A percentile compares a stretch with the other conserved stretches of the same genome.
phyloP scores from a whole-genome alignment of 2,797 vertebrate species.

The Malurus splendens region DNA sequence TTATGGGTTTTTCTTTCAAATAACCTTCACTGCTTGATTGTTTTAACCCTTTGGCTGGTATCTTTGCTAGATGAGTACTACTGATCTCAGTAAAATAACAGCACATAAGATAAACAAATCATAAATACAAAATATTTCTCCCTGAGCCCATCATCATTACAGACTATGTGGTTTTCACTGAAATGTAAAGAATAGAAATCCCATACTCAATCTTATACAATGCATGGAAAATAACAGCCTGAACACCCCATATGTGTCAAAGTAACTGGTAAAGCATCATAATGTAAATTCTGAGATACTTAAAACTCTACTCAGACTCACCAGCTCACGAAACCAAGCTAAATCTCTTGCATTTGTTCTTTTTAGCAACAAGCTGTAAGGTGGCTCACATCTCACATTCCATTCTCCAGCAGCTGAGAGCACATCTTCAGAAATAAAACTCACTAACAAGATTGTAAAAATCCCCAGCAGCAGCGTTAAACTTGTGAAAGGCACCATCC shows the following conservation, averaged over 20 bases:
- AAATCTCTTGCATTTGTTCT: not conserved
- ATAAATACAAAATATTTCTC: not conserved
- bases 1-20: not conserved
- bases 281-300: not conserved
- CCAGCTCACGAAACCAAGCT: not conserved
- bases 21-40: not conserved
- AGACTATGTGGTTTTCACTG: not conserved
- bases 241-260: not conserved
- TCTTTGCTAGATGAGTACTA: not conserved
- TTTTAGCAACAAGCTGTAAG: not conserved
- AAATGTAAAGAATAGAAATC: not conserved
- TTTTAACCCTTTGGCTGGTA: not conserved
- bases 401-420: not conserved
- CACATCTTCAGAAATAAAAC: constrained; percentile 27
- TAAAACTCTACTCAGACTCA: not conserved
- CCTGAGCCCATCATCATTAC: not conserved
- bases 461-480: not conserved
- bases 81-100: not conserved
- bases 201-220: not conserved
- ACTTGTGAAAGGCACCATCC: not conserved
- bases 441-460: constrained; percentile 27
- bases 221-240: not conserved
- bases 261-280: not conserved
- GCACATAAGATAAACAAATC: not conserved
- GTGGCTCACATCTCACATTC: not conserved